Evolutionary conservation across 2,888 invertebrate species (phyloP), one percentile per base, ranked within the genome.

Genomic region (Zhuqinia jingwanae): DNA sequence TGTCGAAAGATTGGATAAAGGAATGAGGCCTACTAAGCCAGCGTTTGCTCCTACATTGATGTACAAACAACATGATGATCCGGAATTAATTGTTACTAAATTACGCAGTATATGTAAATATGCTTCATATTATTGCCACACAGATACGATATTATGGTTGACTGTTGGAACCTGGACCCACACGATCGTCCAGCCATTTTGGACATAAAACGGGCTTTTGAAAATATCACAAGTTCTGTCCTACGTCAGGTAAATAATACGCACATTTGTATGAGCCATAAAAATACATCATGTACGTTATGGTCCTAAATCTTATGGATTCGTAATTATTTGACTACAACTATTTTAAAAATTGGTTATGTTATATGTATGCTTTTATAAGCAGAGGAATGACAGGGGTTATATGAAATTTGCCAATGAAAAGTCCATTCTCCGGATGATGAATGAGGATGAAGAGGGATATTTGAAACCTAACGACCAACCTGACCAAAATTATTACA

Each of bases 91-190:
- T n/a, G 11, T 56, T 30, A n/a, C n/a, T 53, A 17, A 53, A 8
- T 0, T 53, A 53, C 20, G 6, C 53, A 53, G 17, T 80, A 15
- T 13, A 22, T 20, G 10, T 47, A 20, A 36, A 1, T 81, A 2
- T 1, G 20, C 17, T 17, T 65, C 42, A 17, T n/a, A n/a, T 63
- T 36, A 63, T 30, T 68, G 2, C 13, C 22, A 30, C 17, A 15
- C 22, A 89, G 89, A 5, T 88, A 87, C 17, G 75, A 84, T 0
- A 70, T 89, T 6, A 88, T 89, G 87, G 13, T 20, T 15, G 88
- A 89, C 65, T 88, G 88, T 42, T 89, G 89, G 89, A 78, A 81
- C 15, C 47, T 60, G 15, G 85, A 88, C 17, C 68, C 88, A 6
- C 58, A 82, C 25, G 81, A 88, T 60, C 75, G 89, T 1, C 89